Evolutionary conservation across 2,113 vertebrate genomes (phyloP).

Genomic region (Pterocles burchelli): DNA sequence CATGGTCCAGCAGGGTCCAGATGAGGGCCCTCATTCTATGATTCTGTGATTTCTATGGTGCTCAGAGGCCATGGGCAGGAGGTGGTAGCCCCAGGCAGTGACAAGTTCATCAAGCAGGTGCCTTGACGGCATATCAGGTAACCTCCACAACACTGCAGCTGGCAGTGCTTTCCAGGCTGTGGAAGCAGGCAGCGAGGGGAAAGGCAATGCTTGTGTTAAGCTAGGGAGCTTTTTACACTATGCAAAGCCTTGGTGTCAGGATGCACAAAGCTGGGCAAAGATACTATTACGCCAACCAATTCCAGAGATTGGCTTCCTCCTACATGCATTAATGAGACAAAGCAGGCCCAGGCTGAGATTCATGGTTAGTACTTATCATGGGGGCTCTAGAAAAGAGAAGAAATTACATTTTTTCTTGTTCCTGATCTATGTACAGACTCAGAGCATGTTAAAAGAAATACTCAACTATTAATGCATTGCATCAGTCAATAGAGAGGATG

Average conservation of each 20-base stretch:
- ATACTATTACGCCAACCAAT: neutral
- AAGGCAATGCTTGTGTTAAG: neutral
- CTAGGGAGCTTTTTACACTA: neutral
- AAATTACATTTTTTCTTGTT: neutral
- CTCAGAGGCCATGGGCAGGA: neutral
- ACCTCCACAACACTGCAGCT: neutral
- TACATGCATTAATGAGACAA: neutral
- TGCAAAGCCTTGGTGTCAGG: neutral
- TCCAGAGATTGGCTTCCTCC: neutral
- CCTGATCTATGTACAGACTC: neutral
- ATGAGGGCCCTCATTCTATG: no score
- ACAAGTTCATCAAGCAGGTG: neutral
- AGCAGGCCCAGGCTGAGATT: neutral
- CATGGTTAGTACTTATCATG: neutral
- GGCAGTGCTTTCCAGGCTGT: neutral
- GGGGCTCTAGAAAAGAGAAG: neutral
- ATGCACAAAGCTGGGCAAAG: neutral
- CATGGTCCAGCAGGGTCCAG: no score
- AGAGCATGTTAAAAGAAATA: neutral
- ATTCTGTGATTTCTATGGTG: no score
- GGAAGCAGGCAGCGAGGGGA: neutral
- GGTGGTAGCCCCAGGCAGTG: neutral
- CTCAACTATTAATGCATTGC: accelerated
- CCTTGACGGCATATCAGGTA: neutral
- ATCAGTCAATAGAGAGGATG: neutral